phyloP scores from a whole-genome alignment of 2,113 vertebrate species.

The Vicugna pacos region DNA sequence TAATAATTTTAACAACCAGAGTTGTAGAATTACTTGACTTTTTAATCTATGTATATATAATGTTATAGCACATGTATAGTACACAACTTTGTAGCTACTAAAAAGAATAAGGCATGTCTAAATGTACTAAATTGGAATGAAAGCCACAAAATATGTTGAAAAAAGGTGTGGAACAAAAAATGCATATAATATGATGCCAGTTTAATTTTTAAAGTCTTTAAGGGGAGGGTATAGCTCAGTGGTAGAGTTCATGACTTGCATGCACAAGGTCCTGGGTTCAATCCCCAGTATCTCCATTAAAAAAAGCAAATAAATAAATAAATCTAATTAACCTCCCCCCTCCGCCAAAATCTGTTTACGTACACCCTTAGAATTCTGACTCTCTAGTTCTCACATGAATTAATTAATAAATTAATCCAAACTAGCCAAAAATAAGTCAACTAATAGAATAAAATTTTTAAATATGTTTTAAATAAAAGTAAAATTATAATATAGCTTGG shows the following conservation, averaged over 20 bases:
- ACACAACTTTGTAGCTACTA: background rate
- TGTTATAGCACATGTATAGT: background rate
- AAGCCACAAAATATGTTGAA: background rate
- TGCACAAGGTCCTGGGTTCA: too few relatives aligned
- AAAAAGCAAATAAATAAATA: too few relatives aligned
- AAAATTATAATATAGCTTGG: background rate
- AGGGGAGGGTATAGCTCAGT: too few relatives aligned
- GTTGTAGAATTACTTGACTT: background rate
- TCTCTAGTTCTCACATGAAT: background rate
- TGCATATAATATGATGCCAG: background rate
- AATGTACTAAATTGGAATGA: background rate
- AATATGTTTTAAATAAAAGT: conserved; percentile 4
- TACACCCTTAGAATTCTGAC: background rate
- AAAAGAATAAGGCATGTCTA: background rate
- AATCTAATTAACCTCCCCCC: too few relatives aligned
- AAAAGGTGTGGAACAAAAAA: background rate
- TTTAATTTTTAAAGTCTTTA: too few relatives aligned
- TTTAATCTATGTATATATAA: background rate
- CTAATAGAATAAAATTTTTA: background rate
- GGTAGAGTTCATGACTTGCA: too few relatives aligned
- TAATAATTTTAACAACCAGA: background rate
- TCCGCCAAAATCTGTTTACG: background rate
- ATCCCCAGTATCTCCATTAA: too few relatives aligned
- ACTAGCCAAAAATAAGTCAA: background rate
- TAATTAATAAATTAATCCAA: background rate